Conservation (phyloP, 1,140 invertebrate genomes). For the Lucilia sericata region DNA sequence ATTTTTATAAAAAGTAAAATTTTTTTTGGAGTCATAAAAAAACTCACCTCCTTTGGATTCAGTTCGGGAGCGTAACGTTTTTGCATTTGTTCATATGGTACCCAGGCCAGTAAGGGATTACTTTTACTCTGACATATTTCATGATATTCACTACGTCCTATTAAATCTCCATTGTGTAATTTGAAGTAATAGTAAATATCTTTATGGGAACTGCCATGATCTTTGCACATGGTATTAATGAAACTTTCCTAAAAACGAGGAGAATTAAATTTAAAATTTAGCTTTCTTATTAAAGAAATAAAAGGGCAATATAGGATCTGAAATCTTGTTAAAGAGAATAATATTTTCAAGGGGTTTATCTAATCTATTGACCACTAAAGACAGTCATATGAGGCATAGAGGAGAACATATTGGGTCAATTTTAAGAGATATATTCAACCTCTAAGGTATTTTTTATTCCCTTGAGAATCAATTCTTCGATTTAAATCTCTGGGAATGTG, state of each 20-base stretch:
- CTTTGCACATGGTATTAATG: slow-evolving; percentile 58
- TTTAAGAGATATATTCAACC: too few species aligned
- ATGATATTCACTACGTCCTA: slow-evolving; percentile 53
- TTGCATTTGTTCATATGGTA: slow-evolving; percentile 58
- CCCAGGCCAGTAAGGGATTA: slow-evolving; percentile 57
- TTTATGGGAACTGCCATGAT: slow-evolving; percentile 58
- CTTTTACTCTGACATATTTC: slow-evolving; percentile 54
- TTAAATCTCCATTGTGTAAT: slow-evolving; percentile 58
- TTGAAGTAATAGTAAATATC: slow-evolving; percentile 59
- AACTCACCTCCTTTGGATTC: slow-evolving; percentile 58
- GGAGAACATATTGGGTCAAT: too few species aligned
- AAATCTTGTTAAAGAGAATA: too few species aligned
- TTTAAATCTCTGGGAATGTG: too few species aligned
- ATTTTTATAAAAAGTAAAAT: slow-evolving; percentile 20
- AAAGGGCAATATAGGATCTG: too few species aligned
- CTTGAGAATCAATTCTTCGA: too few species aligned
- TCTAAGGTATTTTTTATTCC: too few species aligned
- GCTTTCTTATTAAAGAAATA: too few species aligned
- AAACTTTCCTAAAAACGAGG: slow-evolving; percentile 53
- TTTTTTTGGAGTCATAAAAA: too few species aligned
- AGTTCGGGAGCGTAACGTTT: slow-evolving; percentile 56
- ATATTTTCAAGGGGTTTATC: too few species aligned
- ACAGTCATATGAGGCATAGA: too few species aligned
- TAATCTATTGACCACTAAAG: too few species aligned
- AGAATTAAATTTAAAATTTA: background rate